Conservation (phyloP, 2,113 vertebrate species). For the Apus apus region DNA sequence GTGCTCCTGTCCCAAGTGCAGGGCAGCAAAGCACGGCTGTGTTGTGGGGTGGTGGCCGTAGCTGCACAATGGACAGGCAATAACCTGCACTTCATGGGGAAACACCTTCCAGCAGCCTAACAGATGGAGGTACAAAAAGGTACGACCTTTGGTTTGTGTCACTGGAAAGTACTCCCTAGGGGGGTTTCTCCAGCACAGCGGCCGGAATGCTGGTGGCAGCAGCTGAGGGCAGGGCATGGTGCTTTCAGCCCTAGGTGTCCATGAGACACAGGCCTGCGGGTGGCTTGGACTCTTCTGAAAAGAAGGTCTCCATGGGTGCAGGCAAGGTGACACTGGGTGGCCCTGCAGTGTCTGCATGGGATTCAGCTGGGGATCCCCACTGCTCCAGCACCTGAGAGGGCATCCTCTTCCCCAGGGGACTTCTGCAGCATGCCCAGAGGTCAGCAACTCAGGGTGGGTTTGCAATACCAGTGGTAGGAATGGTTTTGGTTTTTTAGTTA, state of each 20-base stretch:
- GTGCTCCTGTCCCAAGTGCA: neutral
- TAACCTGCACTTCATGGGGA: neutral
- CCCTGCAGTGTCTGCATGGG: neutral
- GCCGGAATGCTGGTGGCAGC: neutral
- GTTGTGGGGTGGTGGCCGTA: neutral
- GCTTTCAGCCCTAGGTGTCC: neutral
- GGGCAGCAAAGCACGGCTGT: neutral
- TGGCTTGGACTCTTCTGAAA: neutral
- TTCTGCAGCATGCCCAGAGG: neutral
- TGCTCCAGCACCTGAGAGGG: accelerated
- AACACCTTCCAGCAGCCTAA: neutral
- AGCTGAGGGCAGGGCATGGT: neutral
- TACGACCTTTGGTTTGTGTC: too few species aligned
- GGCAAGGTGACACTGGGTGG: neutral
- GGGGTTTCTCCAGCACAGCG: neutral
- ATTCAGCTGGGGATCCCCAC: neutral
- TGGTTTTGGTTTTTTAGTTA: accelerated
- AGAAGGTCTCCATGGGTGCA: neutral
- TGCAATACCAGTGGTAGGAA: neutral
- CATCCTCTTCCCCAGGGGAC: neutral
- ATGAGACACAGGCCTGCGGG: neutral
- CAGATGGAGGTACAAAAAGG: too few species aligned
- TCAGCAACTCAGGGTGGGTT: accelerated
- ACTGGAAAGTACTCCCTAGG: neutral
- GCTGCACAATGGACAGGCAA: neutral